Percentiles rank a stretch among this genome's conserved stretches.
phyloP scores from a whole-genome alignment of 2,113 vertebrate species.

The Thunnus maccoyii region DNA sequence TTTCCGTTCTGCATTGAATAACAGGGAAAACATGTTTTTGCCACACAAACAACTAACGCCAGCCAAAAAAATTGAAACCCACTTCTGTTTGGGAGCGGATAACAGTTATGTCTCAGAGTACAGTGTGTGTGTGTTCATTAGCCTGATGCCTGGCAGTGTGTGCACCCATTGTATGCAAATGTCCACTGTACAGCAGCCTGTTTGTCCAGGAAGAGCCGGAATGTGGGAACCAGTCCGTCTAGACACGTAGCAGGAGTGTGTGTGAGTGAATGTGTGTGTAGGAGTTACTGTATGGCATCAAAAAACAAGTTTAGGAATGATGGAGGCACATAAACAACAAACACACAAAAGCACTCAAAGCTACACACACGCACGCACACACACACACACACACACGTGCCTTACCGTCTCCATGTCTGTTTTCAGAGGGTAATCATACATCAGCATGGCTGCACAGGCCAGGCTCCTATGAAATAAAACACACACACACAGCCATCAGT shows the following conservation, averaged over 20 bases:
- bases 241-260: conserved; percentile 67
- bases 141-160: conserved; percentile 54
- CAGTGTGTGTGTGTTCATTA: conserved; percentile 56
- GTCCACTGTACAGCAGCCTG: conserved; percentile 66
- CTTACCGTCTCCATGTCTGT: conserved; percentile 95
- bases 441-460: conserved; percentile 91
- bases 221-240: conserved; percentile 81
- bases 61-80: conserved; percentile 48
- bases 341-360: conserved; percentile 13
- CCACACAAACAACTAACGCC: conserved; percentile 58
- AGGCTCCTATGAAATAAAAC: conserved; percentile 69
- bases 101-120: conserved; percentile 44
- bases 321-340: neutral
- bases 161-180: conserved; percentile 81
- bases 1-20: conserved; percentile 57
- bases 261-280: conserved; percentile 35
- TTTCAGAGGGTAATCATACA: conserved; percentile 96
- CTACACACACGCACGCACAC: conserved; percentile 41
- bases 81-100: conserved; percentile 38
- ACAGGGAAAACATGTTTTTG: conserved; percentile 69
- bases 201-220: conserved; percentile 81
- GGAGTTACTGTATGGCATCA: conserved; percentile 39
- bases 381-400: conserved; percentile 24
- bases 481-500: conserved; percentile 24
- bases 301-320: conserved; percentile 66